Base-by-base conservation (phyloP, 2,888 invertebrate species). In the Sarcophaga carnaria region DNA sequence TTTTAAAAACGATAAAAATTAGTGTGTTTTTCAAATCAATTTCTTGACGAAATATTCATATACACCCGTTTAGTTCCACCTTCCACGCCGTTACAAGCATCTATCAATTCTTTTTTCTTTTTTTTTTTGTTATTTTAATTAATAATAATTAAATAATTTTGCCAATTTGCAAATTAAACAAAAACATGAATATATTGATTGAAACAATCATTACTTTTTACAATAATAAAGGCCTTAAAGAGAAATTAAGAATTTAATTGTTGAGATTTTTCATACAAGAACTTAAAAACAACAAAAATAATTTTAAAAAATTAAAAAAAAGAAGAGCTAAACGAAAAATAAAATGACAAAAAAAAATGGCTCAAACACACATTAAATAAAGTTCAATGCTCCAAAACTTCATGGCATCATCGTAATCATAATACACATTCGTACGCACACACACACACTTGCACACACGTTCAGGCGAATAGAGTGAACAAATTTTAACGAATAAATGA, bases 381-480 rank as follows among this genome's bases (percentile, higher is more conserved):
- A 83, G 88, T 88, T 88, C 88, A 88, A 86, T 83, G 88, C 86
- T 83, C 86, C 80, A 83, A 80, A 83, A 83, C 83, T 83, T 80
- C 80, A 83, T 83, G 77, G 63, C 69, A 75, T 70, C 54, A 37
- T 11, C 63, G 67, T 77, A 64, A 60, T n/a, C 10, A 6, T 22
- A 47, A 22, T 60, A 64, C 45, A 78, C 63, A 78, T 11, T 60
- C 69, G 67, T 59, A 82, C 14, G 14, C 67, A 67, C 66, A 78
- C 45, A 75, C 8, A 37, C 37, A 20, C 45, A 22, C 4, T 12
- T 20, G 37, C 60, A 37, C 54, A 27, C 60, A 83, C 63, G 74
- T 20, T 74, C 2, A 60, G 22, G 62, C 25, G 37, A 37, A 37
- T 37, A 37, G 45, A 81, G 45, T 20, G 20, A 71, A 64, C 25